These are phyloP conservation scores for Ecliptopera silaceata DNA, from an alignment of 2,888 invertebrate species.

Conservation along the genomic window DNA sequence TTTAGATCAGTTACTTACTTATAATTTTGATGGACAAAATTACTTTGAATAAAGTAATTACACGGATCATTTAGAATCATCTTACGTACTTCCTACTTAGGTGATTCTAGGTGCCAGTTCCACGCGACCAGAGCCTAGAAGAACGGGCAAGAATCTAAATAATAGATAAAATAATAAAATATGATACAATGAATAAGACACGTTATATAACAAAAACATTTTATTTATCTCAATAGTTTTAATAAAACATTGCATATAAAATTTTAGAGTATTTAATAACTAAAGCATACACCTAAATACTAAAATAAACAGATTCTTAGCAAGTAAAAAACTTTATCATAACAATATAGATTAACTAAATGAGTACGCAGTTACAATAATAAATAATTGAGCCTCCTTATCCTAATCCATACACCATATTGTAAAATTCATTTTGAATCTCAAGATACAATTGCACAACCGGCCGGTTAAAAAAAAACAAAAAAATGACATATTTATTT, in stretches of 20 bases:
- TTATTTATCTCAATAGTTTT: slow-evolving; percentile 51
- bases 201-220: slow-evolving; percentile 11
- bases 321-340: neutral
- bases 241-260: slow-evolving; percentile 50
- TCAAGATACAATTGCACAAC: slow-evolving; percentile 73
- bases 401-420: slow-evolving; percentile 52
- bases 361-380: too few relatives aligned
- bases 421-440: slow-evolving; percentile 45
- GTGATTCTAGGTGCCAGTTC: too few relatives aligned
- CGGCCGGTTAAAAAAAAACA: slow-evolving; percentile 70
- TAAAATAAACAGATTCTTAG: neutral
- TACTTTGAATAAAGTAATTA: too few relatives aligned
- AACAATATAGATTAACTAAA: neutral
- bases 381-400: slow-evolving; percentile 66
- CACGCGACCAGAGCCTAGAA: too few relatives aligned
- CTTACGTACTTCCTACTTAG: too few relatives aligned
- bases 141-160: too few relatives aligned
- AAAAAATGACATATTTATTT: slow-evolving; percentile 52
- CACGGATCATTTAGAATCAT: too few relatives aligned
- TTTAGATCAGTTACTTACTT: too few relatives aligned
- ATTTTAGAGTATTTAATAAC: slow-evolving; percentile 47
- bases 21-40: too few relatives aligned
- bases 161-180: too few relatives aligned
- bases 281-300: neutral
- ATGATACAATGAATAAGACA: neutral